A percentile compares a stretch with the other conserved stretches of the same genome.
These are phyloP conservation scores for Phrynocephalus versicolor DNA, from an alignment of 2,113 vertebrate genomes.

Conservation along the genomic window DNA sequence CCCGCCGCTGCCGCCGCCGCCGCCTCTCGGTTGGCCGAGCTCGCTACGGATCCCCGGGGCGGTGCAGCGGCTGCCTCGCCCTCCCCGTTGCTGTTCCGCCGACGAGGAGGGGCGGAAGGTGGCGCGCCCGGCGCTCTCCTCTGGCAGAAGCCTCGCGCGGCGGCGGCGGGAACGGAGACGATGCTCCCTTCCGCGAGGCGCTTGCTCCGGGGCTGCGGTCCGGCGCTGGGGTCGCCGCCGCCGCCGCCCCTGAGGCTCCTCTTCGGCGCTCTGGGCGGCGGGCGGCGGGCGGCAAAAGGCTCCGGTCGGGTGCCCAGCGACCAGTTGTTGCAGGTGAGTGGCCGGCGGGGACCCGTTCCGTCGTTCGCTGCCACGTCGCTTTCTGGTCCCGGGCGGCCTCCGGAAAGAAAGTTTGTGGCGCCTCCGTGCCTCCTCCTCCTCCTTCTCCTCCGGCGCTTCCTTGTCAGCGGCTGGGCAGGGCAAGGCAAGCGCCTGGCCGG, in stretches of 20 bases:
- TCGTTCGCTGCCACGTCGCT: neutral
- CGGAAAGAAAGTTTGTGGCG: neutral
- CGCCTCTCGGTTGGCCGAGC: neutral
- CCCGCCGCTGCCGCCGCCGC: neutral
- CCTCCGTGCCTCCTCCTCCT: neutral
- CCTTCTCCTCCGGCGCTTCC: neutral
- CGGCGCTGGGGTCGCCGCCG: neutral
- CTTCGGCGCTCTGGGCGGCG: neutral
- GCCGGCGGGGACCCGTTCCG: neutral
- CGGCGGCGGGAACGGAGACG: neutral
- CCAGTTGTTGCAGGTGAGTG: constrained; percentile 30
- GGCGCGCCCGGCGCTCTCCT: neutral
- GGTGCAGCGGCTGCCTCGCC: neutral
- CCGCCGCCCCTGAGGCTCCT: neutral
- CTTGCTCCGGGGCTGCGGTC: neutral
- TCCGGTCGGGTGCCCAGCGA: neutral
- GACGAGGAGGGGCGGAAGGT: no score
- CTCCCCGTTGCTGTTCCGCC: no score
- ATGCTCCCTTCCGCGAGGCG: constrained; percentile 20
- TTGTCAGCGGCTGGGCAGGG: neutral
- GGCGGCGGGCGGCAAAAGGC: neutral
- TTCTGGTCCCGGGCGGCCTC: neutral
- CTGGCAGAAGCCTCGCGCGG: neutral
- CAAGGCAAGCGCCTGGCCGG: neutral
- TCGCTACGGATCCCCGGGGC: neutral